These are phyloP conservation scores for Dasyprocta punctata DNA, from an alignment of 2,113 vertebrate species.

Conservation along the genomic window DNA sequence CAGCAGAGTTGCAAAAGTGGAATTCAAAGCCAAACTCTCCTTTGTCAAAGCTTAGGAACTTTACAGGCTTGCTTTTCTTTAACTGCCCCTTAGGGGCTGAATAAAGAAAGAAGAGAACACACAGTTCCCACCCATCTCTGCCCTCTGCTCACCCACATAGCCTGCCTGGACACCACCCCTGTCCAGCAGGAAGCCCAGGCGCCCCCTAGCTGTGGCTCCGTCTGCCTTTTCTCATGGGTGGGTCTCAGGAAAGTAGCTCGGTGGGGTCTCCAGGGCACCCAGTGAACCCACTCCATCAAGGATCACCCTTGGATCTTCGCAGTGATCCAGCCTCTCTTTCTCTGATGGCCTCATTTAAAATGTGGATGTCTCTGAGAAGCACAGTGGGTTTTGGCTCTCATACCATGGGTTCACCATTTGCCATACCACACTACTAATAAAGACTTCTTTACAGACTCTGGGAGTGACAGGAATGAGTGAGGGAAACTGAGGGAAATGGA, in stretches of 20 bases:
- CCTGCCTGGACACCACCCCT: no score
- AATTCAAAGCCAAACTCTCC: not conserved
- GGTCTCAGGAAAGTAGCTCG: not conserved
- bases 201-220: rapidly evolving
- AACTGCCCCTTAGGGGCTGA: not conserved
- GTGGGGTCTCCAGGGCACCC: not conserved
- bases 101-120: not conserved
- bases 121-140: not conserved
- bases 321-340: not conserved
- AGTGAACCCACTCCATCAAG: no score
- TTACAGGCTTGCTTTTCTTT: not conserved
- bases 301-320: not conserved
- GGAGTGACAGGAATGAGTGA: not conserved
- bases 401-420: rapidly evolving
- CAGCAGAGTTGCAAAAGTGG: not conserved
- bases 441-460: not conserved
- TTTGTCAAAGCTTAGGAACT: not conserved
- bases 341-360: not conserved
- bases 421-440: not conserved
- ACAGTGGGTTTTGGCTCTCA: not conserved
- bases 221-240: not conserved
- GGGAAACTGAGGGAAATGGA: no score
- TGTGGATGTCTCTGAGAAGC: not conserved
- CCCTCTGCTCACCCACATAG: not conserved
- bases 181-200: not conserved